Percentiles rank a stretch among this genome's conserved stretches.
Evolutionary conservation across 2,797 vertebrate species (phyloP).

Genomic region (Gobio occitaniae): DNA sequence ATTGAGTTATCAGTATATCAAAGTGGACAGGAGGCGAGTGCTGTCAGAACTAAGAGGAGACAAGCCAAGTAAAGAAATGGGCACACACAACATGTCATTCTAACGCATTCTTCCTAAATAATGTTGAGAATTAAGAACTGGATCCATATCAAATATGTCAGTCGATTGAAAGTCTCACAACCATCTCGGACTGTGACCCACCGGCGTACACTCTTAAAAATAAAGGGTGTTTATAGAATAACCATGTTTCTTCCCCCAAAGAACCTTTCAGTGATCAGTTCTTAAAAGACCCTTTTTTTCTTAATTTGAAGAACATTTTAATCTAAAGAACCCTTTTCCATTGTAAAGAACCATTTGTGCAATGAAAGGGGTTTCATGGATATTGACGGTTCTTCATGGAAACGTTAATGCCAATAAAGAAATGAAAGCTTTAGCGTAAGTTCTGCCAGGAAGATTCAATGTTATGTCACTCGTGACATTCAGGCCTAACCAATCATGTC

Average conservation of each 20-base stretch:
- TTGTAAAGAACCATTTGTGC: background rate
- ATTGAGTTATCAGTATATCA: slow-evolving; percentile 48
- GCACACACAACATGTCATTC: slow-evolving; percentile 15
- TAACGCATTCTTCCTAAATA: background rate
- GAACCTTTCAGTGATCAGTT: background rate
- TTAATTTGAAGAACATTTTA: background rate
- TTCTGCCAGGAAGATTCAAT: too few relatives aligned
- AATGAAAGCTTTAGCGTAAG: too few relatives aligned
- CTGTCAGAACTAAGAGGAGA: slow-evolving; percentile 36
- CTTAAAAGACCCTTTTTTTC: background rate
- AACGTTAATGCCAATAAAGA: background rate
- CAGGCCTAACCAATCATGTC: too few relatives aligned
- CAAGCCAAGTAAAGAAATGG: slow-evolving; percentile 13
- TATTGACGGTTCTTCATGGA: background rate
- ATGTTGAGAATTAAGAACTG: background rate
- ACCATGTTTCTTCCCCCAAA: background rate
- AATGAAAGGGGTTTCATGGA: background rate
- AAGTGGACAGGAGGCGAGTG: slow-evolving; percentile 38
- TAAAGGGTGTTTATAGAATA: background rate
- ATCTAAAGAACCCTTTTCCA: background rate
- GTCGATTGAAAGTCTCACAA: background rate
- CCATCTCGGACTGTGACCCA: background rate
- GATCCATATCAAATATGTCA: background rate
- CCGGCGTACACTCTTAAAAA: background rate
- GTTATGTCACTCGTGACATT: too few relatives aligned